Percentiles rank a stretch among this genome's conserved stretches.
These are phyloP conservation scores for Atherix ibis DNA, from an alignment of 2,888 invertebrate species.

Conservation along the genomic window DNA sequence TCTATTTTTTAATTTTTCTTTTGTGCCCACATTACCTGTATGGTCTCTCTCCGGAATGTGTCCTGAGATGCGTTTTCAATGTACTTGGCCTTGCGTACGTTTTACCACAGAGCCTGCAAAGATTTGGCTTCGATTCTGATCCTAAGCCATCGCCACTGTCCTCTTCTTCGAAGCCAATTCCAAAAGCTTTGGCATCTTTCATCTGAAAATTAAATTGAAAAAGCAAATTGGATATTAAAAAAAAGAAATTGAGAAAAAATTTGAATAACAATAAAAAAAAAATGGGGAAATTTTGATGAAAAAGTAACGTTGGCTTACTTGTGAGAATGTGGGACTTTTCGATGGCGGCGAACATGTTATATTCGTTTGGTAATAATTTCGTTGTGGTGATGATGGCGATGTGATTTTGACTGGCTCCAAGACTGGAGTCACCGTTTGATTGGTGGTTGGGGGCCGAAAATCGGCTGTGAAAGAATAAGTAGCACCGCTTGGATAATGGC, in stretches of 20 bases:
- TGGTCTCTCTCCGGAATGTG: slow-evolving; percentile 84
- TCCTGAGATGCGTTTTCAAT: slow-evolving; percentile 89
- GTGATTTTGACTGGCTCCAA: slow-evolving; percentile 17
- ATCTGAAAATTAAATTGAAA: slow-evolving; percentile 10
- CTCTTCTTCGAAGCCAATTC: slow-evolving; percentile 48
- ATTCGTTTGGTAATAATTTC: slow-evolving; percentile 18
- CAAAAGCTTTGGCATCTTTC: slow-evolving; percentile 15
- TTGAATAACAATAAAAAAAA: background rate
- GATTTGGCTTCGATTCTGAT: slow-evolving; percentile 59
- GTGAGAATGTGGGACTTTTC: slow-evolving; percentile 23
- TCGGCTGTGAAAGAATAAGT: slow-evolving; percentile 75
- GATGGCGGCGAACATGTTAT: slow-evolving; percentile 21
- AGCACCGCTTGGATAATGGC: slow-evolving; percentile 47
- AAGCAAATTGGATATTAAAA: background rate
- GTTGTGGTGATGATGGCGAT: slow-evolving; percentile 23
- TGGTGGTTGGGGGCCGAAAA: slow-evolving; percentile 43
- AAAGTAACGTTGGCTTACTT: slow-evolving; percentile 3
- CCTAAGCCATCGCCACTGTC: slow-evolving; percentile 26
- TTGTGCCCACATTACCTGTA: slow-evolving; percentile 25
- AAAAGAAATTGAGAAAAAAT: background rate
- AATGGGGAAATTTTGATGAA: no score
- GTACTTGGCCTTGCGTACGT: slow-evolving; percentile 94
- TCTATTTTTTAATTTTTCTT: no score
- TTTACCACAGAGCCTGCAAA: slow-evolving; percentile 91
- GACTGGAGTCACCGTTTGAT: slow-evolving; percentile 37